Evolutionary conservation across 2,113 vertebrate genomes (phyloP).

Genomic region (Cairina moschata): DNA sequence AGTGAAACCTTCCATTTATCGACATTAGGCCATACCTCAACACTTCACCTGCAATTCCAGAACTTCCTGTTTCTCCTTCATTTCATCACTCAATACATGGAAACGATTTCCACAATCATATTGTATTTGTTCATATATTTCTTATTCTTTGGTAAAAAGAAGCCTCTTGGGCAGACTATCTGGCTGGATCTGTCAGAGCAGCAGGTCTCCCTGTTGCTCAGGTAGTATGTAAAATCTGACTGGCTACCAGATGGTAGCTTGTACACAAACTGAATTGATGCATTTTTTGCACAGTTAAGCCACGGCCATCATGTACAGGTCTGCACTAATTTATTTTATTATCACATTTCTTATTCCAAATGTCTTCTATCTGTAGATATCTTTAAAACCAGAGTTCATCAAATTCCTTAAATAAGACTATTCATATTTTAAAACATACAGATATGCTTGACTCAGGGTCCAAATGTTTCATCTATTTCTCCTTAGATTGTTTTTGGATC

Average conservation of each 20-base stretch:
- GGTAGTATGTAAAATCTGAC: background rate
- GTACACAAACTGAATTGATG: background rate
- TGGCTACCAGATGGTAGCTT: background rate
- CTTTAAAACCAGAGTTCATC: background rate
- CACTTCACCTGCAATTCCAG: background rate
- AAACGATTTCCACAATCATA: background rate
- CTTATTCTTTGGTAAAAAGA: background rate
- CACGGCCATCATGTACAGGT: background rate
- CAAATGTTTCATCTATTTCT: background rate
- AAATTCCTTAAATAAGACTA: background rate
- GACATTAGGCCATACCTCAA: background rate
- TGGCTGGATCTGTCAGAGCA: background rate
- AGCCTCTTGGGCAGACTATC: accelerated
- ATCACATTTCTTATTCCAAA: background rate
- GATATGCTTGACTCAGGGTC: background rate
- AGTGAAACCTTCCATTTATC: background rate
- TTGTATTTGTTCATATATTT: background rate
- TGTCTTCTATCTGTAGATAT: background rate
- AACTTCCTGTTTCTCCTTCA: background rate
- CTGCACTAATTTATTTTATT: background rate
- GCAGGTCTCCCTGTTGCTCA: background rate
- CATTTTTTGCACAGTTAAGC: background rate
- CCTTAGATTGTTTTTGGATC: conserved; percentile 8
- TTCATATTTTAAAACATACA: conserved; percentile 3
- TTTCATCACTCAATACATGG: accelerated